These are phyloP conservation scores for Phortica magna DNA, from an alignment of 2,888 invertebrate species.

Conservation along the genomic window DNA sequence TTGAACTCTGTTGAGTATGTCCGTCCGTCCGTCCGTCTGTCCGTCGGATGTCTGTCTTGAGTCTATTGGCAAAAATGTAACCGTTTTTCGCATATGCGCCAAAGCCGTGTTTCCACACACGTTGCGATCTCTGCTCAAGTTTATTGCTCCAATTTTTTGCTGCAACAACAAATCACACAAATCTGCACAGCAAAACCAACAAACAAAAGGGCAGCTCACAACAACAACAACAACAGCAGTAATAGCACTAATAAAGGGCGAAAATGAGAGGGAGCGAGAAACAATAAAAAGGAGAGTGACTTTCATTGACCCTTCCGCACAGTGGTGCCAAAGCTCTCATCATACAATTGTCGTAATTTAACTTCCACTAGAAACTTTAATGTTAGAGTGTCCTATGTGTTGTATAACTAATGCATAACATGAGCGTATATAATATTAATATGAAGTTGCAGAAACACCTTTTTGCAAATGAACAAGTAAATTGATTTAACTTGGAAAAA, in stretches of 20 bases:
- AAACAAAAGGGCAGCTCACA: background rate
- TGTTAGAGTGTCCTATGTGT: no score
- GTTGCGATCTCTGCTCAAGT: background rate
- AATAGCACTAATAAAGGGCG: background rate
- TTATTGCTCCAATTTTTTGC: constrained; percentile 3
- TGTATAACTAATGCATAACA: no score
- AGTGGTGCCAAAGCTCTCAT: no score
- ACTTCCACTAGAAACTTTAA: no score
- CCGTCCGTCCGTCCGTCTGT: background rate
- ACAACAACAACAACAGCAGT: background rate
- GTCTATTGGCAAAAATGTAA: no score
- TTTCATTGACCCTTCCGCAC: background rate
- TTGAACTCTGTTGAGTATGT: background rate
- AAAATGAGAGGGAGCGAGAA: background rate
- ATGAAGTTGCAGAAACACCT: no score
- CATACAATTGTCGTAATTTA: no score
- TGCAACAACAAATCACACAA: background rate
- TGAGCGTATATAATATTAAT: no score
- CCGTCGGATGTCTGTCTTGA: no score
- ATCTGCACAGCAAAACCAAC: constrained; percentile 2
- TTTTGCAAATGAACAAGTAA: no score
- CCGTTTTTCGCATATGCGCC: background rate
- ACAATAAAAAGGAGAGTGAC: background rate
- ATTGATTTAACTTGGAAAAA: no score
- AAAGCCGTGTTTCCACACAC: background rate